These are phyloP conservation scores for Nipponia nippon DNA, from an alignment of 2,113 vertebrate species.

Conservation along the genomic window DNA sequence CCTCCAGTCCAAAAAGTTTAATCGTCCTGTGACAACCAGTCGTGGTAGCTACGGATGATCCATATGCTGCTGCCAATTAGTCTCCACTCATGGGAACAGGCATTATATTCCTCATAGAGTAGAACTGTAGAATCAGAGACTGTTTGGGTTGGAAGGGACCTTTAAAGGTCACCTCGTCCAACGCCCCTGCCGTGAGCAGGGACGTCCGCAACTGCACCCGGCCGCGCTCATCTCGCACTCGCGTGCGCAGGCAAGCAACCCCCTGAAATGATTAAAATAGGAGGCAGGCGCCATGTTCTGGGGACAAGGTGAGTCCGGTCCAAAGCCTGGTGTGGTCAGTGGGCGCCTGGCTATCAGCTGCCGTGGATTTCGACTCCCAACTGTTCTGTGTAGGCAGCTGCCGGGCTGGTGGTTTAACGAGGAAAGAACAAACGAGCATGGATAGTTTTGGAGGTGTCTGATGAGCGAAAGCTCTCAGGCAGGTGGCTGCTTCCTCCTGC, in stretches of 20 bases:
- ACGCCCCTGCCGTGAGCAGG: background rate
- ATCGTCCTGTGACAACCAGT: background rate
- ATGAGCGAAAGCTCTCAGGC: background rate
- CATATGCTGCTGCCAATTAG: background rate
- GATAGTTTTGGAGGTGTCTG: background rate
- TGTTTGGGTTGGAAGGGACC: background rate
- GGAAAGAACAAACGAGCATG: background rate
- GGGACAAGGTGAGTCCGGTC: background rate
- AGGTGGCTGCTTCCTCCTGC: background rate
- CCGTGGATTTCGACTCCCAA: background rate
- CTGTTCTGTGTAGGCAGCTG: background rate
- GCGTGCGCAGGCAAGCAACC: accelerated
- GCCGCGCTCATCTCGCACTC: background rate
- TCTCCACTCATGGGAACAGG: accelerated
- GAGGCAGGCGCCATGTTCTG: accelerated
- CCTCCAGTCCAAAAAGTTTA: background rate
- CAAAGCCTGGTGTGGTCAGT: background rate
- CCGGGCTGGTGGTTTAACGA: background rate
- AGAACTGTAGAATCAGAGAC: background rate
- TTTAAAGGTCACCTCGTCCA: background rate
- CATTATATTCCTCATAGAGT: background rate
- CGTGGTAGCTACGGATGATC: background rate
- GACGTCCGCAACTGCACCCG: background rate
- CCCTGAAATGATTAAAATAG: accelerated
- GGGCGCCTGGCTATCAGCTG: background rate